Conservation (phyloP, 2,888 invertebrate species). For the Melitaea athalia region DNA sequence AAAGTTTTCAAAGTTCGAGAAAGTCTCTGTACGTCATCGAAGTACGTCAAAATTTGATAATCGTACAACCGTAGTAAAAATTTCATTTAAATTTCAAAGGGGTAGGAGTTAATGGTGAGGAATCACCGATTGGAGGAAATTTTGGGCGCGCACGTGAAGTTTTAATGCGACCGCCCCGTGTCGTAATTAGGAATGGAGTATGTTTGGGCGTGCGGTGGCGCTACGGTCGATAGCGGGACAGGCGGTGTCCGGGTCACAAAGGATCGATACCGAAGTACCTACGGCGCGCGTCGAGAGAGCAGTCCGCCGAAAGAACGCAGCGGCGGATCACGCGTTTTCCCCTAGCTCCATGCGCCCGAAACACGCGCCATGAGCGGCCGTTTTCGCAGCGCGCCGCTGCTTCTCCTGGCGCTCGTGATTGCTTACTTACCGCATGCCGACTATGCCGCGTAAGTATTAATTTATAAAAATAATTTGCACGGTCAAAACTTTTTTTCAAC, state of each 20-base stretch:
- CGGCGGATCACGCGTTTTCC: constrained; percentile 51
- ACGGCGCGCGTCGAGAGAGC: constrained; percentile 57
- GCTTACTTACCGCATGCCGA: constrained; percentile 82
- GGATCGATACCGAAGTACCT: constrained; percentile 63
- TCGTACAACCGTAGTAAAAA: not conserved
- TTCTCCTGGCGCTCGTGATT: constrained; percentile 82
- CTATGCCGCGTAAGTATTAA: constrained; percentile 84
- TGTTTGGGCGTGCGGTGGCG: constrained; percentile 57
- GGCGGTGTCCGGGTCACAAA: constrained; percentile 75
- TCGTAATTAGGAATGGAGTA: constrained; percentile 9
- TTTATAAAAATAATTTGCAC: constrained; percentile 13
- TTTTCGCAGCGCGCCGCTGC: constrained; percentile 82
- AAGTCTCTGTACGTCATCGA: no score
- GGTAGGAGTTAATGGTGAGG: not conserved
- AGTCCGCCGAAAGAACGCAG: constrained; percentile 61
- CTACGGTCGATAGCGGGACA: constrained; percentile 72
- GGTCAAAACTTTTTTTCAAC: constrained; percentile 4
- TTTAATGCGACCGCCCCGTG: constrained; percentile 22
- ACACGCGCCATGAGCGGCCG: constrained; percentile 78
- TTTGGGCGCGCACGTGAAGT: constrained; percentile 13
- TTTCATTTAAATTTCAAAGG: not conserved
- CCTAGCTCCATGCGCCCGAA: constrained; percentile 71
- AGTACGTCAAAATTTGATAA: no score
- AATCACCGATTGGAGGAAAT: not conserved
- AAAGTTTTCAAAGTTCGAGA: not conserved